phyloP scores from a whole-genome alignment of 2,797 vertebrate species.

The Choloepus didactylus region DNA sequence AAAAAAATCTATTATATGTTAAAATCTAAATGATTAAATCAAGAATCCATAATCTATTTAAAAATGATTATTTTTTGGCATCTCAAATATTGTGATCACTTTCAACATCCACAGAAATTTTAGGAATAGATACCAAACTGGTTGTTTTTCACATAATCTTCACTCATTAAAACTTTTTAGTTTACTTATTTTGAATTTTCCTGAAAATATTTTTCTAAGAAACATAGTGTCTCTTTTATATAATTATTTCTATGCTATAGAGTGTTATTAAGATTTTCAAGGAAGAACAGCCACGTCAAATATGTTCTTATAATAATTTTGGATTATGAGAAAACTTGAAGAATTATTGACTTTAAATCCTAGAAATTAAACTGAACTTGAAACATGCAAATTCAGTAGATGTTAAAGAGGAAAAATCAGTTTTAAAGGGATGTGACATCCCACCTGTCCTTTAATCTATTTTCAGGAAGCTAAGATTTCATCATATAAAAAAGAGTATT shows the following conservation, averaged over 20 bases:
- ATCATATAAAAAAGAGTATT: background rate
- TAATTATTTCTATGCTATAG: background rate
- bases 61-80: background rate
- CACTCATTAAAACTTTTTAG: background rate
- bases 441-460: background rate
- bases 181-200: conserved; percentile 41
- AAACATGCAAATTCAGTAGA: background rate
- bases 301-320: background rate
- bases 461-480: background rate
- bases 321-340: conserved; percentile 3
- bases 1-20: too few species aligned
- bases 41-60: too few species aligned
- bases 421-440: background rate
- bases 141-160: background rate
- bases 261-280: background rate
- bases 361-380: background rate
- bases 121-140: background rate
- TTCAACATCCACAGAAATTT: background rate
- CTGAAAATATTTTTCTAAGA: conserved; percentile 30
- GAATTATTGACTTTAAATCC: background rate
- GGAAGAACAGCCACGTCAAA: background rate
- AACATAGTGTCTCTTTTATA: background rate
- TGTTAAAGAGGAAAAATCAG: background rate
- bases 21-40: too few species aligned
- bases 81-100: background rate